A percentile compares a stretch with the other conserved stretches of the same genome.
phyloP scores from a whole-genome alignment of 1,140 invertebrate genomes.

The Triops longicaudatus region DNA sequence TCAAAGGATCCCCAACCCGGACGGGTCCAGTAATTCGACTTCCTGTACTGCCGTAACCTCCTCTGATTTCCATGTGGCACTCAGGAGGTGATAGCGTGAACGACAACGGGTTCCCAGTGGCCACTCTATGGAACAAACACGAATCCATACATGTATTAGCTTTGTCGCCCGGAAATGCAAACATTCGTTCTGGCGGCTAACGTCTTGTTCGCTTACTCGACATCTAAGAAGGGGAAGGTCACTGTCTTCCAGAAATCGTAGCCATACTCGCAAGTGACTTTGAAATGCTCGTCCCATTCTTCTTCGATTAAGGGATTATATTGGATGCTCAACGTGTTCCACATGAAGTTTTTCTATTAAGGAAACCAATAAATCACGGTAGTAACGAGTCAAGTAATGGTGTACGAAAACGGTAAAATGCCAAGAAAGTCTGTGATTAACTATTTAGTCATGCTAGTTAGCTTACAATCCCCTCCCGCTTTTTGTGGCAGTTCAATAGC shows the following conservation, averaged over 20 bases:
- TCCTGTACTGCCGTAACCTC: conserved; percentile 75
- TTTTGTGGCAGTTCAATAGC: not conserved
- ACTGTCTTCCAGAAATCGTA: conserved; percentile 96
- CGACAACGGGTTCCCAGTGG: conserved; percentile 86
- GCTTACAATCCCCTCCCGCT: not conserved
- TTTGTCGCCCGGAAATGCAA: not conserved
- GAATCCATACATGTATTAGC: not conserved
- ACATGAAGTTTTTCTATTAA: conserved; percentile 81
- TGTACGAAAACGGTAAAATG: not conserved
- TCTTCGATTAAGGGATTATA: conserved; percentile 90
- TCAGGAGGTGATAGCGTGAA: conserved; percentile 86
- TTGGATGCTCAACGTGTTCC: conserved; percentile 89
- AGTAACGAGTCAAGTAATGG: not conserved
- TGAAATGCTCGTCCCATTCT: conserved; percentile 89
- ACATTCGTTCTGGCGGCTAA: not conserved
- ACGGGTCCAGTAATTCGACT: conserved; percentile 77
- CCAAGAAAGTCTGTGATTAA: not conserved
- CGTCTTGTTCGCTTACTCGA: conserved; percentile 64
- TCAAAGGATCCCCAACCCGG: conserved; percentile 81
- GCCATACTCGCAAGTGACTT: conserved; percentile 92
- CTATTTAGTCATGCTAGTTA: not conserved
- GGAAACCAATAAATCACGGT: conserved; percentile 31
- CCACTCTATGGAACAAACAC: conserved; percentile 53
- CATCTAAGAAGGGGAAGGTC: conserved; percentile 86
- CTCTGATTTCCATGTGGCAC: conserved; percentile 89